Evolutionary conservation across 2,797 vertebrate species (phyloP), one percentile per base, ranked within the genome.

Genomic region (Masticophis lateralis): DNA sequence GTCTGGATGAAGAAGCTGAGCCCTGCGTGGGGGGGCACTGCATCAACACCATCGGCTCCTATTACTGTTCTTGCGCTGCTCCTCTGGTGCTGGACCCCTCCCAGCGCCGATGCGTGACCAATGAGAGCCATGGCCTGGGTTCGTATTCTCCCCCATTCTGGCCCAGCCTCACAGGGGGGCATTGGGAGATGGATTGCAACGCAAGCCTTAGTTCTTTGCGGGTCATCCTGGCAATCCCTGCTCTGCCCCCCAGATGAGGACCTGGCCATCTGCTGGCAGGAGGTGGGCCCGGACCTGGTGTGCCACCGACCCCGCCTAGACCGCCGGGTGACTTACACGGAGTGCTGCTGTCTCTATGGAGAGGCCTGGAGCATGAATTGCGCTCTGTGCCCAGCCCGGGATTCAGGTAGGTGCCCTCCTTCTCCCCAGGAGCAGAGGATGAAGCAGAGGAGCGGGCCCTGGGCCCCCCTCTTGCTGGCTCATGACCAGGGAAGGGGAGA

Each of bases 341-440:
- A 99, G 95, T 99, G 99, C 96, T 99, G 99, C 97, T 99, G 99
- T 57, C 97, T 98, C 18, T 98, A 98, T 0, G 98, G 99, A 0
- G 97, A 98, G 87, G 99, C 98, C 25, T 99, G 99, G 99, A 98
- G 98, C 28, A 97, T 99, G 98, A 97, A 98, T 91, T 99, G 98
- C 2, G 98, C 98, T 1, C 98, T 99, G 5, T 99, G 99, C 69
- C 98, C 99, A 0, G 32, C 96, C 56, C 94, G 96, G 6, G 98
- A 98, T 96, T 97, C 98, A 6, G 98, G 98, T 99, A 96, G 91
- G 2, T 2, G 27, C 66, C 20, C 7, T 13, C 3, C 13, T 61
- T 56, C 63, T 8, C 59, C 10, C 55, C 25, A 27, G 59, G 59
- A 28, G 20, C 11, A 0, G 0, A 32, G 69, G 32, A 10, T 9